Conservation (phyloP, 2,797 vertebrate genomes). For the Natrix natrix region DNA sequence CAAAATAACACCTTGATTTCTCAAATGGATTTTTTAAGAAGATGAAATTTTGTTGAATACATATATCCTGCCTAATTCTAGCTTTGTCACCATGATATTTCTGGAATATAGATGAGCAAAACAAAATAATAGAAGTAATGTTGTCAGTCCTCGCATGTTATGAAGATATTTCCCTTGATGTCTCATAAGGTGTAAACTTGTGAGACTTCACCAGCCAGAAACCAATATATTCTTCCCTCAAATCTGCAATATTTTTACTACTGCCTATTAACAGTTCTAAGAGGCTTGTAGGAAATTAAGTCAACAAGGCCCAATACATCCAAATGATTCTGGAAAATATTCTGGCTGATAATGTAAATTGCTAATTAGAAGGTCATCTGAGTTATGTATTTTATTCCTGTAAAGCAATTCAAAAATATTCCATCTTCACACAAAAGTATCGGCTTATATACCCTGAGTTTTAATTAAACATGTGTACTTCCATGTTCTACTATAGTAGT, state of each 20-base stretch:
- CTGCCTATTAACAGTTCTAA: not conserved
- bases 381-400: not conserved
- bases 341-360: not conserved
- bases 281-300: not conserved
- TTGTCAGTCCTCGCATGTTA: not conserved
- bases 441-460: too few relatives aligned
- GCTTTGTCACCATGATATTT: not conserved
- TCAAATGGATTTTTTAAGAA: not conserved
- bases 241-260: not conserved
- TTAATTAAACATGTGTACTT: not conserved
- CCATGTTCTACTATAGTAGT: not conserved
- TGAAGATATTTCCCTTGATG: not conserved
- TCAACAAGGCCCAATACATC: not conserved
- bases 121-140: not conserved
- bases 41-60: not conserved
- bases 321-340: not conserved
- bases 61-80: not conserved
- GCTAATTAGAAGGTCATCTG: not conserved
- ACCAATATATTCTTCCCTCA: not conserved
- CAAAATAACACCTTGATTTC: not conserved
- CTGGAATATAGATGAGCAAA: not conserved
- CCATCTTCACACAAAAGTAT: not conserved
- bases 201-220: not conserved
- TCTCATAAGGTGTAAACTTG: not conserved
- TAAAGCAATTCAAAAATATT: not conserved